Base-by-base conservation (phyloP, 2,888 invertebrate genomes). In the Salpingus planirostris region DNA sequence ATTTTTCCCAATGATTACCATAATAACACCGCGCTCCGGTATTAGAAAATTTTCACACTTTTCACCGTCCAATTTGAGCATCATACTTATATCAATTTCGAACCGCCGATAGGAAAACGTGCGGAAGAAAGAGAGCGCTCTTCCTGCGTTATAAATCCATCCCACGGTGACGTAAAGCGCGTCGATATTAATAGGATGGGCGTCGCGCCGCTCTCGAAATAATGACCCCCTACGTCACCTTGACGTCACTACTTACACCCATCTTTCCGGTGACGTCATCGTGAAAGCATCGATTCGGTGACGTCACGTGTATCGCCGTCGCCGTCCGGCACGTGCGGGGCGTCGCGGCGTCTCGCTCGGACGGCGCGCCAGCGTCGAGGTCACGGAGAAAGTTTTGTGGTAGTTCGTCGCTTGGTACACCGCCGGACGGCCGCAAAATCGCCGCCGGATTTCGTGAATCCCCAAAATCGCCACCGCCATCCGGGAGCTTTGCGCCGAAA, bases 361-460 rank as follows among this genome's bases (percentile, higher is more conserved):
- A 38, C 43, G 43, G 41, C 43, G 43, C 46, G 49, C 43, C 32
- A 42, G 46, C 52, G 53, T 44, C 52, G 52, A 52, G 54, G 55
- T 53, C 52, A 51, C 41, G 45, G 49, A 42, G 52, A 54, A 57
- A 57, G 50, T 51, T 46, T 50, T 49, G 50, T 43, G 50, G 50
- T 52, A 50, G 52, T 52, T 44, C 36, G 28, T 29, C 25, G 21
- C 29, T 30, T 36, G 43, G 18, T 31, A 41, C 24, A 47, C 31
- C 36, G 41, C 36, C 38, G 31, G 28, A 23, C 39, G 35, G 47
- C 29, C 29, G 33, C 27, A 5, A n/a, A n/a, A n/a, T n/a, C n/a
- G n/a, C n/a, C n/a, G n/a, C n/a, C n/a, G n/a, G n/a, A n/a, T n/a
- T n/a, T n/a, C n/a, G n/a, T n/a, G n/a, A n/a, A n/a, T n/a, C n/a